Evolutionary conservation across 2,888 invertebrate species (phyloP), one percentile per base, ranked within the genome.

Genomic region (Antheraea yamamai): DNA sequence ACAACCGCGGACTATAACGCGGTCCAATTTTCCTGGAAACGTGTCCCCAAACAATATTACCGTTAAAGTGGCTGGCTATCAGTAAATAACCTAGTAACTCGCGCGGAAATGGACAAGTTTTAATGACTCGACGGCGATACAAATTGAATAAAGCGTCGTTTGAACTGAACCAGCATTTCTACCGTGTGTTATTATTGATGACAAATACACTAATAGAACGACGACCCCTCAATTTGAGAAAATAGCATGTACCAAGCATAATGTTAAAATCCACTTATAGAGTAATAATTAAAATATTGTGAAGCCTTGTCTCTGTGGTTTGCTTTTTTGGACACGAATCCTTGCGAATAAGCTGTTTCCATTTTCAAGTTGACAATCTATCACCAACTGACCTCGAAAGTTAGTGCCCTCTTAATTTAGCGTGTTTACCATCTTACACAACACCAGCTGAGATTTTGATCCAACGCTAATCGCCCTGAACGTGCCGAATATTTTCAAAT

Each of bases 21-120:
- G 20, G 20, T 20, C 52, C 47, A 61, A 75, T 66, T 68, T 20
- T 70, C 55, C 18, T 8, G 23, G 26, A 30, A 72, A 51, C 39
- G 58, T 30, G 30, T 39, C 74, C 75, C 72, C 74, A 75, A 79
- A 81, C 79, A 81, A 82, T 82, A 83, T 84, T 84, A 84, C 81
- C 81, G 80, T 78, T 77, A 75, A 79, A 82, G 78, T 71, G 78
- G 78, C 78, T 75, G 79, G 79, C 76, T 78, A 85, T 85, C 79
- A 77, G 76, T 77, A 73, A 75, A 73, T 78, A 81, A 77, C 77
- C 74, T 71, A 35, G 78, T 75, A 82, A 80, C 80, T 80, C 81
- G 77, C 79, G 80, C 76, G 72, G 77, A 79, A 87, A 88, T 86
- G 78, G 83, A 81, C 78, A 87, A 90, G 87, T 90, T 90, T 88